phyloP scores from a whole-genome alignment of 2,888 invertebrate species.

The Brenthis daphne region DNA sequence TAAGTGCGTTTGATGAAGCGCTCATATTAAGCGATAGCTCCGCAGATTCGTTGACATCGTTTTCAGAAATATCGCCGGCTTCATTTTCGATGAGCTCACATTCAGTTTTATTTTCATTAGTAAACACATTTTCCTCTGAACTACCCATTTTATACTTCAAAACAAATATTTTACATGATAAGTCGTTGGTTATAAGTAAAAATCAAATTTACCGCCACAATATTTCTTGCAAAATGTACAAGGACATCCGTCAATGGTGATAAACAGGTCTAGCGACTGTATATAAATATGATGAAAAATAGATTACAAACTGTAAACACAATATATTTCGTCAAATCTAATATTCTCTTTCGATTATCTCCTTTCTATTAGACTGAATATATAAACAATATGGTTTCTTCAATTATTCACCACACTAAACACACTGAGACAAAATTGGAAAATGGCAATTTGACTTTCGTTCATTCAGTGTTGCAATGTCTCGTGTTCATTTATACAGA shows the following conservation, averaged over 20 bases:
- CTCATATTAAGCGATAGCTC: constrained; percentile 56
- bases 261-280: constrained; percentile 77
- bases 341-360: constrained; percentile 21
- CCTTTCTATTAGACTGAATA: constrained; percentile 42
- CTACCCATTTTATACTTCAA: constrained; percentile 66
- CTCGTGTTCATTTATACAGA: constrained; percentile 16
- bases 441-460: constrained; percentile 62
- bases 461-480: constrained; percentile 36
- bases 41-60: constrained; percentile 56
- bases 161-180: constrained; percentile 54
- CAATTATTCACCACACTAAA: constrained; percentile 45
- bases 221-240: constrained; percentile 74
- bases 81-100: constrained; percentile 56
- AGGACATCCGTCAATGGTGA: constrained; percentile 80
- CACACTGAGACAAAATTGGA: constrained; percentile 50
- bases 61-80: constrained; percentile 62
- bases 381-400: constrained; percentile 48
- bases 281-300: constrained; percentile 49
- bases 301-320: constrained; percentile 25
- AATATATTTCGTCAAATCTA: constrained; percentile 17
- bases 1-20: constrained; percentile 46
- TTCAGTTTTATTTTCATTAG: constrained; percentile 54
- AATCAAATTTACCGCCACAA: constrained; percentile 79
- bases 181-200: constrained; percentile 50
- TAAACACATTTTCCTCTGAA: constrained; percentile 62